Evolutionary conservation across 2,113 vertebrate genomes (phyloP).

Genomic region (Macrotis lagotis): DNA sequence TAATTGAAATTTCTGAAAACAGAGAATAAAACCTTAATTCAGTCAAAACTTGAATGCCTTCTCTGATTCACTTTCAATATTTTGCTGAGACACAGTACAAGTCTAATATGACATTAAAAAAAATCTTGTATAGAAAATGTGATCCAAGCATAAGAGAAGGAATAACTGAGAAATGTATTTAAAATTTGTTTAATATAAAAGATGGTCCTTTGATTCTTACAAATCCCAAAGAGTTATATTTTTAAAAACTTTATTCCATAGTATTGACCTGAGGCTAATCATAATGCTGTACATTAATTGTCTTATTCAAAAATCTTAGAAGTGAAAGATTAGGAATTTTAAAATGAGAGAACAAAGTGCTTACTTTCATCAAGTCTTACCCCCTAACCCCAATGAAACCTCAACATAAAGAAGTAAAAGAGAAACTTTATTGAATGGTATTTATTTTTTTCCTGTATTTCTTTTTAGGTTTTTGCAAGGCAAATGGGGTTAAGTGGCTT

Average conservation of each 20-base stretch:
- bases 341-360: background rate
- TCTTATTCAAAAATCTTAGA: background rate
- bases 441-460: background rate
- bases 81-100: background rate
- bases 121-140: background rate
- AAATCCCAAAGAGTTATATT: background rate
- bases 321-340: background rate
- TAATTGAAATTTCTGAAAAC: background rate
- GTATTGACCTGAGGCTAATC: background rate
- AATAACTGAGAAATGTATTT: background rate
- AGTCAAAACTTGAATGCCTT: background rate
- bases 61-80: background rate
- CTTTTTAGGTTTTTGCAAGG: too few relatives aligned
- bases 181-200: background rate
- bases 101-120: background rate
- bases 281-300: background rate
- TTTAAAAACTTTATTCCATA: background rate
- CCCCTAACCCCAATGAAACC: background rate
- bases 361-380: background rate
- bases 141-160: background rate
- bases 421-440: background rate
- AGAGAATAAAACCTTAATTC: background rate
- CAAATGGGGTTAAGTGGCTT: too few relatives aligned
- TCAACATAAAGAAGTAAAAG: background rate
- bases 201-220: conserved; percentile 12